Evolutionary conservation across 2,888 invertebrate species (phyloP).

Genomic region (Epinotia bilunana): DNA sequence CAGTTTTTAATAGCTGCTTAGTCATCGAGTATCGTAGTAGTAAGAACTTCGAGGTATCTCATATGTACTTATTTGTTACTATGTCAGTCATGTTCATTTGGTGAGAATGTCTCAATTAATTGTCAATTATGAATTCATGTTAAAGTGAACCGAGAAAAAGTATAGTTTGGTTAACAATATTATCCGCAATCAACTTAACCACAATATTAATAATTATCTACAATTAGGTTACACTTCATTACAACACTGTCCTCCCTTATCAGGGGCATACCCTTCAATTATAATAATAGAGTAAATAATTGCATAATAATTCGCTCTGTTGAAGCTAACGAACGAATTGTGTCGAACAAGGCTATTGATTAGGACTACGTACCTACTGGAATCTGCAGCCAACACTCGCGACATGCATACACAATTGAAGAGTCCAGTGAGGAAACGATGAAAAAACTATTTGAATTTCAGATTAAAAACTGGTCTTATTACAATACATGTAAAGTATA

Average conservation of each 20-base stretch:
- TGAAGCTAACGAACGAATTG: constrained; percentile 65
- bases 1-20: no score
- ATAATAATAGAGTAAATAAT: constrained; percentile 41
- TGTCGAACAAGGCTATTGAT: constrained; percentile 69
- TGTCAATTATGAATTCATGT: no score
- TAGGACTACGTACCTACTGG: constrained; percentile 57
- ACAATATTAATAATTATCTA: neutral
- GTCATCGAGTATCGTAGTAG: no score
- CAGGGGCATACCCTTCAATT: constrained; percentile 30
- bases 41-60: no score
- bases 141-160: no score
- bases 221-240: constrained; percentile 12
- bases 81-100: no score
- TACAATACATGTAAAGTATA: neutral
- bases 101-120: no score
- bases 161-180: no score
- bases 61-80: no score
- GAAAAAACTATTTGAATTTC: neutral
- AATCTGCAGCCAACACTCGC: constrained; percentile 58
- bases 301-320: constrained; percentile 35
- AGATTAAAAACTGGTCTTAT: neutral
- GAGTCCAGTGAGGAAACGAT: neutral
- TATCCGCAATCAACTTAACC: neutral
- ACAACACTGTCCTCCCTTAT: constrained; percentile 20
- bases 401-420: constrained; percentile 26